Evolutionary conservation across 2,888 invertebrate genomes (phyloP).

Genomic region (Hirtodrosophila duncani): DNA sequence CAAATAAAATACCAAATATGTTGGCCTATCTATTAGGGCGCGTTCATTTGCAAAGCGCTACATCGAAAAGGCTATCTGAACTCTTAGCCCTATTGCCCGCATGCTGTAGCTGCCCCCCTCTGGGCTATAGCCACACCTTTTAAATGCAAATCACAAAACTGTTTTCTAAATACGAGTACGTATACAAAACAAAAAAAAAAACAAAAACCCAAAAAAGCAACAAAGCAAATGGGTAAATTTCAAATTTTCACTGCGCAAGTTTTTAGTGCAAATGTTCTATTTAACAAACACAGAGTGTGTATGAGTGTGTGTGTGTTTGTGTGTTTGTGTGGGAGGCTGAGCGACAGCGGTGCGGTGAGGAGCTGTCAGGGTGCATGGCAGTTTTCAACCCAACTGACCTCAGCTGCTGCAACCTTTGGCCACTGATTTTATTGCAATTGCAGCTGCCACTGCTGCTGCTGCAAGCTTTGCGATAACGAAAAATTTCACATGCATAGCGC

Average conservation of each 20-base stretch:
- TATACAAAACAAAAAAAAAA: constrained; percentile 19
- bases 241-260: constrained; percentile 57
- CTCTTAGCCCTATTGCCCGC: not conserved
- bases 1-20: too few relatives aligned
- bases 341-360: not conserved
- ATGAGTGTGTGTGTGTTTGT: too few relatives aligned
- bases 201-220: constrained; percentile 40
- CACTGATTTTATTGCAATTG: constrained; percentile 68
- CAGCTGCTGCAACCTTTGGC: constrained; percentile 70
- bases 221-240: constrained; percentile 54
- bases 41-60: constrained; percentile 31
- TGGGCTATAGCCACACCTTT: constrained; percentile 42
- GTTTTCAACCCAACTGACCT: constrained; percentile 61
- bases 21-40: too few relatives aligned
- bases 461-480: constrained; percentile 65
- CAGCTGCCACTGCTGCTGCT: constrained; percentile 47
- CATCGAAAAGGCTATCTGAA: constrained; percentile 38
- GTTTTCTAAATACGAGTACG: constrained; percentile 30
- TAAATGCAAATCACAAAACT: constrained; percentile 67
- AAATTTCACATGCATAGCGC: constrained; percentile 59
- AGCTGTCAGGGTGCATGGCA: not conserved
- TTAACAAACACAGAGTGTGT: constrained; percentile 46
- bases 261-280: constrained; percentile 62
- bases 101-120: constrained; percentile 18
- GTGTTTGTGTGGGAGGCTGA: not conserved